Evolutionary conservation across 2,888 invertebrate genomes (phyloP).

Genomic region (Ormyrus rosae): DNA sequence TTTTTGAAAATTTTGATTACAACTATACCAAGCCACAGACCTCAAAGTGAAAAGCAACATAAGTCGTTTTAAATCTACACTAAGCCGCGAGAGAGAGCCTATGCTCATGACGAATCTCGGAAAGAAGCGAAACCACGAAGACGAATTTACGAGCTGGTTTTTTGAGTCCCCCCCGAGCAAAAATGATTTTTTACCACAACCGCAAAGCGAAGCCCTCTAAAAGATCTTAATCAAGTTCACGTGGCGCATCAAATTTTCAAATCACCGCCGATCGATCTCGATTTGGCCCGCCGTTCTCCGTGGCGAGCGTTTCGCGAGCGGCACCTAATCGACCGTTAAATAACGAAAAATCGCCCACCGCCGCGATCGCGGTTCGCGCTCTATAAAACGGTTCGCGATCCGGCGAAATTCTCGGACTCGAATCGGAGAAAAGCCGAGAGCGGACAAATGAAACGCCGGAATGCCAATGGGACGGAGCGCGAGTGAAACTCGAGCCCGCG

Average conservation of each 20-base stretch:
- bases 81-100: conserved; percentile 12
- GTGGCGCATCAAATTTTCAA: conserved; percentile 53
- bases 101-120: conserved; percentile 46
- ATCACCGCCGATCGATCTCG: conserved; percentile 50
- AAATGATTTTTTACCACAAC: conserved; percentile 56
- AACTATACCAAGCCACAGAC: conserved; percentile 44
- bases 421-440: background rate
- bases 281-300: conserved; percentile 6
- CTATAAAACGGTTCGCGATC: background rate
- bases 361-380: background rate
- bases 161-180: conserved; percentile 35
- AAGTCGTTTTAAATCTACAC: conserved; percentile 53
- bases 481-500: conserved; percentile 37
- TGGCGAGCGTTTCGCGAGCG: background rate
- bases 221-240: conserved; percentile 57
- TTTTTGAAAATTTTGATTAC: conserved; percentile 51
- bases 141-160: conserved; percentile 55
- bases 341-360: conserved; percentile 18
- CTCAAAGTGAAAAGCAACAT: conserved; percentile 37
- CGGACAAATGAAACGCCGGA: too few species aligned
- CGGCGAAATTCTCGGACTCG: background rate
- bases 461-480: too few species aligned
- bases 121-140: conserved; percentile 55
- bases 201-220: conserved; percentile 52
- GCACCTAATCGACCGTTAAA: conserved; percentile 47